These are phyloP conservation scores for Amyelois transitella DNA, from an alignment of 1,140 invertebrate species.

Conservation along the genomic window DNA sequence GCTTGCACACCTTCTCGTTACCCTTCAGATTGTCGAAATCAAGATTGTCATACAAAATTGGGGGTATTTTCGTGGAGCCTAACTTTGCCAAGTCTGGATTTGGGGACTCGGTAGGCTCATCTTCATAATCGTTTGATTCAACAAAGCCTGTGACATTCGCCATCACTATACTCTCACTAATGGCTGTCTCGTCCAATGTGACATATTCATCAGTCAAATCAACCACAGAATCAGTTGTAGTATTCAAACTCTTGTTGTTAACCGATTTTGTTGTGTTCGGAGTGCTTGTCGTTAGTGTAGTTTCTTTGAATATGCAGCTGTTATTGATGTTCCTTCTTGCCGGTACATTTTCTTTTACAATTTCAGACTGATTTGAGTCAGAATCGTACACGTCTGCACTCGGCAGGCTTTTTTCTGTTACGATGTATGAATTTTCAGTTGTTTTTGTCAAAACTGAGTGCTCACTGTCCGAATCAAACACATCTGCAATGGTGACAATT, in stretches of 20 bases:
- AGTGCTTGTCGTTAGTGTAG: constrained; percentile 9
- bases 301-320: constrained; percentile 18
- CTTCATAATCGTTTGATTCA: constrained; percentile 27
- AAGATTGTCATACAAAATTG: constrained; percentile 57
- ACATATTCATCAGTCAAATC: constrained; percentile 40
- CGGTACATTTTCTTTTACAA: constrained; percentile 9
- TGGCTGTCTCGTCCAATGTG: constrained; percentile 17
- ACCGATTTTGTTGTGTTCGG: constrained; percentile 1
- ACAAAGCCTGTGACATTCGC: constrained; percentile 53
- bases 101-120: constrained; percentile 15
- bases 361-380: constrained; percentile 46
- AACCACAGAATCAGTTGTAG: constrained; percentile 24
- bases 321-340: not conserved
- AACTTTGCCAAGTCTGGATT: not conserved
- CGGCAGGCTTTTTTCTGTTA: constrained; percentile 43
- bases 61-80: constrained; percentile 57
- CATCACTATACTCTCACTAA: constrained; percentile 54
- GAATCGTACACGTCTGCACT: constrained; percentile 50
- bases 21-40: constrained; percentile 67
- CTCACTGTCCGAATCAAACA: constrained; percentile 65
- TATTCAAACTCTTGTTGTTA: constrained; percentile 7
- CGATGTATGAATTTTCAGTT: constrained; percentile 28
- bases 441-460: constrained; percentile 42
- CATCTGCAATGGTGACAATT: constrained; percentile 48
- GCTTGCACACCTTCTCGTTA: constrained; percentile 42